Conservation (phyloP, 2,888 invertebrate genomes). For the Acanthosepion pharaonis region DNA sequence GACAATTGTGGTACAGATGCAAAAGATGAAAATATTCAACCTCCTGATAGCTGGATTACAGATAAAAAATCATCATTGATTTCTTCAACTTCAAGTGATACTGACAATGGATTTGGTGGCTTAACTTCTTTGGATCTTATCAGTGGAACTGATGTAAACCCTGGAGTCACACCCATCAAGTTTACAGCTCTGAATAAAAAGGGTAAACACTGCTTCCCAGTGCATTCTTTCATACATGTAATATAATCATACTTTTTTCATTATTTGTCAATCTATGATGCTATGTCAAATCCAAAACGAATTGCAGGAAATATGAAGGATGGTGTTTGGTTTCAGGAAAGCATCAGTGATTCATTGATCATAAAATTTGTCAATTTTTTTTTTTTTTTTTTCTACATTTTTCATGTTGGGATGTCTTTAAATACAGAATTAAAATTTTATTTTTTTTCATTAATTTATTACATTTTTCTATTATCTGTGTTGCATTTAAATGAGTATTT, state of each 20-base stretch:
- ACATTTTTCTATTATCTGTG: too few relatives aligned
- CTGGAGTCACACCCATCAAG: conserved; percentile 70
- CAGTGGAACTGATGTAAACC: conserved; percentile 61
- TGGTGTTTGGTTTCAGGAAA: too few relatives aligned
- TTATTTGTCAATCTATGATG: too few relatives aligned
- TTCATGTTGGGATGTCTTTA: background rate
- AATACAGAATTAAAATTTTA: too few relatives aligned
- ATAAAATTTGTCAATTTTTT: too few relatives aligned
- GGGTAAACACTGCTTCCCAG: conserved; percentile 49
- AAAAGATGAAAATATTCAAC: conserved; percentile 34
- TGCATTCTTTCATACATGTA: background rate
- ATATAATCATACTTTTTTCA: background rate
- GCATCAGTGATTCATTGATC: too few relatives aligned
- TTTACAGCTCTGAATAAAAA: conserved; percentile 57
- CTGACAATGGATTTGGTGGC: conserved; percentile 63
- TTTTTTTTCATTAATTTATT: too few relatives aligned
- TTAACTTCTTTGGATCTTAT: conserved; percentile 70
- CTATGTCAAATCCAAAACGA: too few relatives aligned
- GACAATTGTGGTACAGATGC: conserved; percentile 6
- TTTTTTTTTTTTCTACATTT: background rate
- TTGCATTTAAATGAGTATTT: too few relatives aligned
- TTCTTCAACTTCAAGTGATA: background rate
- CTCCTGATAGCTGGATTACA: background rate
- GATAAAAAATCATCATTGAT: background rate
- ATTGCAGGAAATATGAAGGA: too few relatives aligned